These are phyloP conservation scores for Xestoiulus laeticollis DNA, from an alignment of 2,888 invertebrate genomes.

Conservation along the genomic window DNA sequence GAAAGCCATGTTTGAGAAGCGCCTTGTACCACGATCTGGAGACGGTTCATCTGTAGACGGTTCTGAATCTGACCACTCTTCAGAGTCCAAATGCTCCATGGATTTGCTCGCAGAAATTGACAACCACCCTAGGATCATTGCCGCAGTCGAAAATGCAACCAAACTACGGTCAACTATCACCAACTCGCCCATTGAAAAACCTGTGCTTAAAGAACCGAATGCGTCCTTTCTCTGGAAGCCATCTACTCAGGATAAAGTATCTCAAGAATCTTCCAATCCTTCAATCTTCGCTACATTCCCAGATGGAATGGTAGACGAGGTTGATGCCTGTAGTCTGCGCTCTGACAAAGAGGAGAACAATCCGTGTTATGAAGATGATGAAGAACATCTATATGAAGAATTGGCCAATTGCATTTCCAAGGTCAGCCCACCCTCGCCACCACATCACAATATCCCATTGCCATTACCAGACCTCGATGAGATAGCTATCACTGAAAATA, in stretches of 20 bases:
- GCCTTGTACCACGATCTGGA: not conserved
- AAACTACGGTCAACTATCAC: not conserved
- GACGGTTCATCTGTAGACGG: not conserved
- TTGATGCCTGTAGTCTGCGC: not conserved
- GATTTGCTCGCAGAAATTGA: conserved; percentile 51
- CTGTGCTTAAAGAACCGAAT: conserved; percentile 25
- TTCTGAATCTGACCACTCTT: not conserved
- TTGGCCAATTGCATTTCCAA: conserved; percentile 35
- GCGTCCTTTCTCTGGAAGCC: conserved; percentile 50
- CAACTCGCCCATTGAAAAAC: not conserved
- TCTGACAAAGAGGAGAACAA: not conserved
- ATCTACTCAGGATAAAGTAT: conserved; percentile 45
- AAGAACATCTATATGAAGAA: conserved; percentile 47
- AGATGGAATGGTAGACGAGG: not conserved
- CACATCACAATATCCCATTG: conserved; percentile 18
- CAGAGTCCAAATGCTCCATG: not conserved
- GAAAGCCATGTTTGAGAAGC: conserved; percentile 39
- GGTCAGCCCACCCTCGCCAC: not conserved
- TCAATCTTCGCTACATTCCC: not conserved
- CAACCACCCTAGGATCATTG: conserved; percentile 44
- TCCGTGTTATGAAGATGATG: conserved; percentile 3
- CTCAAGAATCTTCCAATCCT: conserved; percentile 45
- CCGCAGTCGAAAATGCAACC: not conserved
- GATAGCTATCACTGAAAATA: not conserved
- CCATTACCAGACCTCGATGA: not conserved